Base-by-base conservation (phyloP, 2,797 vertebrate genomes). In the Sphenopsis melanotis region DNA sequence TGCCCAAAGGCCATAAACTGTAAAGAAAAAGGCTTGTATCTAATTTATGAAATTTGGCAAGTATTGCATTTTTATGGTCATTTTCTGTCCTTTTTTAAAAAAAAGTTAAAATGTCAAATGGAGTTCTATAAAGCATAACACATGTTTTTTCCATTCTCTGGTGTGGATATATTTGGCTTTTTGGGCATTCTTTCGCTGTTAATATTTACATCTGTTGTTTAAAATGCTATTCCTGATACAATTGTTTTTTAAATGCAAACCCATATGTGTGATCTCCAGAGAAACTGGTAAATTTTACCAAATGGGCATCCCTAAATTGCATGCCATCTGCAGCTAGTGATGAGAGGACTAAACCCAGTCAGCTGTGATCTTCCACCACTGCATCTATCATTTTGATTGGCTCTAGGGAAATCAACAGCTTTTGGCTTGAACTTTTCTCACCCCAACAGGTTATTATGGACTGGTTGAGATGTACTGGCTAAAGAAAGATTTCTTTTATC, bases 361-460 rank as follows among this genome's bases (percentile, higher is more conserved):
- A 99, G 98, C 98, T 99, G 98, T 98, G 98, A 98, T 98, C 98
- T 97, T 98, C 96, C 70, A 98, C 98, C 98, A 98, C 94, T 80
- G 93, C 85, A 96, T 98, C 94, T 96, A 97, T 98, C 96, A 96
- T 98, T 97, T 98, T 97, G 96, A 98, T 97, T 96, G 18, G 83
- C 97, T 97, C 97, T 89, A 91, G 98, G 97, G 98, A 98, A 98
- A 98, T 98, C 97, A 98, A 93, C 85, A 47, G 29, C 72, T 98
- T 97, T 97, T 98, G 97, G 97, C 96, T 96, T 97, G 95, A 96
- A 97, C 97, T 97, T 96, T 94, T 93, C 86, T 91, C 92, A 94
- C 96, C 94, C 80, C 90, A 96, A 96, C 89, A 97, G 91, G 97
- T 98, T 98, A 97, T 97, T 96, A 95, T 91, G 93, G 89, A 94